These are phyloP conservation scores for Pagrus major DNA, from an alignment of 2,113 vertebrate genomes.

Conservation along the genomic window DNA sequence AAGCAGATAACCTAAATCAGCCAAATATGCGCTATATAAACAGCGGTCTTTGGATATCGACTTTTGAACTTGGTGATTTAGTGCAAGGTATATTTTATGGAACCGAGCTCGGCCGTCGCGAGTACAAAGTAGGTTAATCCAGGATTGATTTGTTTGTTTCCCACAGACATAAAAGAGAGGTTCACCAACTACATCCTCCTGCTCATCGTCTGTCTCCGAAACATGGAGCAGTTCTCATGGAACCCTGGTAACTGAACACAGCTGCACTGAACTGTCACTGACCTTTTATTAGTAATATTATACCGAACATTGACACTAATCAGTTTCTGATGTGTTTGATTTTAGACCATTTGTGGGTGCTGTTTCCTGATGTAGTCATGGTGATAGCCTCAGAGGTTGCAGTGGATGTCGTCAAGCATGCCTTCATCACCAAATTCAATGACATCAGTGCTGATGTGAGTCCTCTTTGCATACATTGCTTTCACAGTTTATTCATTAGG, in stretches of 20 bases:
- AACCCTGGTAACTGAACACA: constrained; percentile 90
- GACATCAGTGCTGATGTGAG: constrained; percentile 98
- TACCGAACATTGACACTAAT: constrained; percentile 2
- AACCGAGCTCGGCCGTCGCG: constrained; percentile 32
- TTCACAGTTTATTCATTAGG: not conserved
- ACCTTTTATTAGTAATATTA: not conserved
- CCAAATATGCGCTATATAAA: not conserved
- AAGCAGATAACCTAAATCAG: not conserved
- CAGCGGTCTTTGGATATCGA: not conserved
- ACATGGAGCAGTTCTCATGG: constrained; percentile 99
- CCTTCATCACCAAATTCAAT: constrained; percentile 99
- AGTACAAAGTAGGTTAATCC: constrained; percentile 76
- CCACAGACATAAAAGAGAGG: constrained; percentile 97
- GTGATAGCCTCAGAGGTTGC: constrained; percentile 95
- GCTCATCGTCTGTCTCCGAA: constrained; percentile 96
- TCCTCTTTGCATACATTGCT: not conserved
- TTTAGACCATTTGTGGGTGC: constrained; percentile 97
- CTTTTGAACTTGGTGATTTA: constrained; percentile 40
- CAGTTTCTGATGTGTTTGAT: constrained; percentile 22
- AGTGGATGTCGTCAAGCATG: constrained; percentile 97
- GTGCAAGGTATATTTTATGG: constrained; percentile 58
- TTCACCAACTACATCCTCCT: constrained; percentile 98
- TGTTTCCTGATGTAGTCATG: constrained; percentile 98
- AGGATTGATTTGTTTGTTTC: constrained; percentile 72
- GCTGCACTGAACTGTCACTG: not conserved